Percentiles rank a stretch among this genome's conserved stretches.
Evolutionary conservation across 2,888 invertebrate genomes (phyloP).

Genomic region (Mantis religiosa): DNA sequence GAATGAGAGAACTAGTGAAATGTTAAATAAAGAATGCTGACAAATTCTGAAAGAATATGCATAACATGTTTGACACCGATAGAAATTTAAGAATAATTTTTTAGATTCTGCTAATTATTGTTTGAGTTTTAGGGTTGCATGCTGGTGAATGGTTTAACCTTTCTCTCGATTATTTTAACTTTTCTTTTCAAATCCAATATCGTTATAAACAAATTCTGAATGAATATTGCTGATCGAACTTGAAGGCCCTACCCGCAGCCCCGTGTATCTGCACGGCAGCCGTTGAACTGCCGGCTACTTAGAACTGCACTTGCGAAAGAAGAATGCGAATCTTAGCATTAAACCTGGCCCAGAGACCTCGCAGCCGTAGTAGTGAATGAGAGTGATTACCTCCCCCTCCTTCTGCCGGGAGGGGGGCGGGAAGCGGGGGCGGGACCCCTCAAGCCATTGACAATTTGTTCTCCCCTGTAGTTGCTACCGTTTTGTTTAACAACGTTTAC

Average conservation of each 20-base stretch:
- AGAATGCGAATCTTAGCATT: background rate
- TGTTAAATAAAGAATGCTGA: no score
- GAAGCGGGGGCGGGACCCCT: background rate
- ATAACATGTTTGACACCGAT: no score
- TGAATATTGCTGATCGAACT: background rate
- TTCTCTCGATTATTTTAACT: no score
- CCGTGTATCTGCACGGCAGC: no score
- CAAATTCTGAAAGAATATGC: no score
- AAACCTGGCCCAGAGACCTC: background rate
- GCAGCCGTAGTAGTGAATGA: background rate
- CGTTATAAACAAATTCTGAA: background rate
- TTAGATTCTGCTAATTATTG: no score
- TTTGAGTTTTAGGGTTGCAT: no score
- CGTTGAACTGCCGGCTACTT: background rate
- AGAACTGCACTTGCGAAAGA: background rate
- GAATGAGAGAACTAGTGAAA: no score
- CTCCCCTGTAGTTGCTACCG: background rate
- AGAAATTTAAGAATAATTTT: no score
- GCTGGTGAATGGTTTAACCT: no score
- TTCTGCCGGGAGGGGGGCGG: background rate
- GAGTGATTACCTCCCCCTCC: background rate
- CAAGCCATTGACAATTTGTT: slow-evolving; percentile 9
- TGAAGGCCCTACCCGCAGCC: no score
- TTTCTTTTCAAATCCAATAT: no score
- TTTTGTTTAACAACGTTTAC: background rate